Evolutionary conservation across 2,113 vertebrate genomes (phyloP), one percentile per base, ranked within the genome.

Genomic region (Cheilinus undulatus): DNA sequence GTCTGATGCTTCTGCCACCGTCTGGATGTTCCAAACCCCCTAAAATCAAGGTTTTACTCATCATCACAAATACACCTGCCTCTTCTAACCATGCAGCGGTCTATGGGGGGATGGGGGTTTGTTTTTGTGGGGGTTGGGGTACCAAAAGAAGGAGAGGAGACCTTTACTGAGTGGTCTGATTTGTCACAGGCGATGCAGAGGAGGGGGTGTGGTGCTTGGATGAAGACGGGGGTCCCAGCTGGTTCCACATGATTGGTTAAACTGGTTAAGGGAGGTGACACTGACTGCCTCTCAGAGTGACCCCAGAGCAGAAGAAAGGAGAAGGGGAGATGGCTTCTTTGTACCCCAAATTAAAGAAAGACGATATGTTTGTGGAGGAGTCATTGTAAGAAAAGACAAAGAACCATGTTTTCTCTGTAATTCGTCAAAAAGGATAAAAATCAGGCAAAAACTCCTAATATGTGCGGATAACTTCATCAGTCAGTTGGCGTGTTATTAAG

Each of bases 171-270:
- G 19, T 20, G 34, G 11, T 74, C 24, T 1, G 9, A 81, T 74
- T 78, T 57, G 73, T 78, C 57, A 71, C 77, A 66, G 23, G 9
- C 36, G 42, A 36, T 34, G 49, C 54, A 64, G 42, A 22, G 45
- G 20, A 57, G 43, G 58, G 43, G 40, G 53, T n/a, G 52, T 24
- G 48, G 23, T 43, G 40, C 40, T 42, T 13, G 8, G 26, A 36
- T 17, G 9, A 28, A 24, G 32, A 62, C 4, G 51, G 32, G 43
- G 7, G 5, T 23, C 4, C 10, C 43, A 27, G 30, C 13, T 48
- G 68, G 46, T 27, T 42, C 20, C 13, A n/a, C 19, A 30, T 38
- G 78, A 71, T 78, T 85, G 83, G 78, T 78, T 75, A 28, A 50
- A 58, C 14, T 51, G 50, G 36, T 71, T 52, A 68, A 59, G 22